Percentiles rank a stretch among this genome's conserved stretches.
Conservation (phyloP, 2,888 invertebrate species). For the Leptothorax acervorum region DNA sequence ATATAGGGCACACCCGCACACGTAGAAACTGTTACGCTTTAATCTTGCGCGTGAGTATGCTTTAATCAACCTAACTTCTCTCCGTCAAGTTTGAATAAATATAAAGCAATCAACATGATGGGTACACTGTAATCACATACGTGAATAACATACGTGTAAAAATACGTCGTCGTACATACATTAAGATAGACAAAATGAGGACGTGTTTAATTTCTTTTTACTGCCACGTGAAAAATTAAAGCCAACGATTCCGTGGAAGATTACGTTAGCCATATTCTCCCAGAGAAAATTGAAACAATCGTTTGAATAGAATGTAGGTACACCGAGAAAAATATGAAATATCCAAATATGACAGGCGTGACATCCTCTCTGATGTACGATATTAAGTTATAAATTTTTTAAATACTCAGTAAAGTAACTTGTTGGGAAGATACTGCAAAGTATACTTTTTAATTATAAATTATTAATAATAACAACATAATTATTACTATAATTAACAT, state of each 20-base stretch:
- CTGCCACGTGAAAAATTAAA: conserved; percentile 5
- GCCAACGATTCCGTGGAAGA: background rate
- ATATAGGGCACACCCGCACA: background rate
- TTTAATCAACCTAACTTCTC: conserved; percentile 33
- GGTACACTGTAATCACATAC: background rate
- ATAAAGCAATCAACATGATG: conserved; percentile 45
- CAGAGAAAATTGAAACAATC: background rate
- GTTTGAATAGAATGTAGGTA: background rate
- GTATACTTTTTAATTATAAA: background rate
- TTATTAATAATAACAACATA: background rate
- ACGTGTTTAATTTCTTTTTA: conserved; percentile 35
- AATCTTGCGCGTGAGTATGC: conserved; percentile 26
- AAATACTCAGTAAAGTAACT: background rate
- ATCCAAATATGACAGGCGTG: background rate
- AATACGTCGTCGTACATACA: background rate
- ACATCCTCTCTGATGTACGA: background rate
- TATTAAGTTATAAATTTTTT: background rate
- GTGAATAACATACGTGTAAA: conserved; percentile 16
- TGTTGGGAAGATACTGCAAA: background rate
- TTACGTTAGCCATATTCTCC: background rate
- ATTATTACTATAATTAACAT: background rate
- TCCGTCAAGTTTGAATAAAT: conserved; percentile 19
- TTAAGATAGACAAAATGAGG: background rate
- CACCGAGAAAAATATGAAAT: background rate
- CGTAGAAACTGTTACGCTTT: background rate